phyloP scores from a whole-genome alignment of 2,113 vertebrate genomes.

The Forbesichthys agassizii region DNA sequence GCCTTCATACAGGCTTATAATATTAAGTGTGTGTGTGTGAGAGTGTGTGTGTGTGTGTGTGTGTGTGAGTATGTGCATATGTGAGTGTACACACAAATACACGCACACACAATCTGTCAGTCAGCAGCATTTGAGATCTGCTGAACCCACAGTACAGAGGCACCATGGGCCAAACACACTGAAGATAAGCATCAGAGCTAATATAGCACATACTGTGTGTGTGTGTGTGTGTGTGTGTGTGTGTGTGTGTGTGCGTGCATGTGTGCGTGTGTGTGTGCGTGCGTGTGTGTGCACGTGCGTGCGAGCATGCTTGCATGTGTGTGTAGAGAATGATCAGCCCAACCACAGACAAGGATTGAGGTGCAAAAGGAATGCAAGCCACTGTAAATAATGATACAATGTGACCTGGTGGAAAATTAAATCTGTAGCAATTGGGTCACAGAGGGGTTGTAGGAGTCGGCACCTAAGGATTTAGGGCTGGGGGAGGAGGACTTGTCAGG shows the following conservation, averaged over 20 bases:
- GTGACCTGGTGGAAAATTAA: slow-evolving; percentile 26
- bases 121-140: slow-evolving; percentile 59
- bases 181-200: slow-evolving; percentile 48
- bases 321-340: neutral
- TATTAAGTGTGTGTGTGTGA: too few species aligned
- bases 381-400: slow-evolving; percentile 13
- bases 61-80: too few species aligned
- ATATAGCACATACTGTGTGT: neutral
- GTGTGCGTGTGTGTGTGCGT: too few species aligned
- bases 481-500: slow-evolving; percentile 4
- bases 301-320: too few species aligned
- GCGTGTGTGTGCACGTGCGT: neutral
- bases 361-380: slow-evolving; percentile 13
- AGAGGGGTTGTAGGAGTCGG: neutral
- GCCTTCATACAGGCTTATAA: neutral
- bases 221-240: neutral
- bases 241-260: too few species aligned
- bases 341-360: slow-evolving; percentile 27
- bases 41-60: too few species aligned
- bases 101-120: slow-evolving; percentile 42
- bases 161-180: slow-evolving; percentile 9
- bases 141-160: slow-evolving; percentile 56
- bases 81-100: slow-evolving; percentile 1
- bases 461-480: neutral
- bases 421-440: slow-evolving; percentile 10